Evolutionary conservation across 2,797 vertebrate species (phyloP).

Genomic region (Mus minutoides): DNA sequence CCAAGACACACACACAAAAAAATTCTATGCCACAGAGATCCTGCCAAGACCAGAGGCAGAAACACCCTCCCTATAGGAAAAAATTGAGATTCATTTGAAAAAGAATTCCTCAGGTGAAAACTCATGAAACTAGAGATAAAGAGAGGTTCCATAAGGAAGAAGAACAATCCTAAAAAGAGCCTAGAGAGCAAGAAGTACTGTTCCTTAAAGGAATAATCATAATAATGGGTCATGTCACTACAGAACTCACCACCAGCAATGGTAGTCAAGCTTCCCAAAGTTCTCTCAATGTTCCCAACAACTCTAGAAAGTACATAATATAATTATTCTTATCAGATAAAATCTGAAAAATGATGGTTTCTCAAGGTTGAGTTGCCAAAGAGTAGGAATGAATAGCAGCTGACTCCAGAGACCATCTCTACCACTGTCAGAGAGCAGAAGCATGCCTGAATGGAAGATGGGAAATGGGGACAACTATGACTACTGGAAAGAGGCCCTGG

Average conservation of each 20-base stretch:
- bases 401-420: neutral
- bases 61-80: neutral
- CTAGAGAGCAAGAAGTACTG: neutral
- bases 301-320: neutral
- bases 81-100: neutral
- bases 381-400: neutral
- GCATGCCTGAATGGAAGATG: neutral
- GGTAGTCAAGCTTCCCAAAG: neutral
- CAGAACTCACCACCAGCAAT: neutral
- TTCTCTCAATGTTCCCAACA: constrained; percentile 39
- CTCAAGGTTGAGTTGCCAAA: neutral
- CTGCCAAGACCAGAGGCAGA: neutral
- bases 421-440: neutral
- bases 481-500: neutral
- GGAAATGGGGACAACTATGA: neutral
- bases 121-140: neutral
- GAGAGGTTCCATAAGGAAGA: neutral
- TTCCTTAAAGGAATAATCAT: neutral
- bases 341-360: constrained; percentile 24
- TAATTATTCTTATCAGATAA: constrained; percentile 28
- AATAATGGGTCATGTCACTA: neutral
- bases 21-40: neutral
- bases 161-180: neutral
- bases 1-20: neutral
- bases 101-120: neutral